phyloP scores from a whole-genome alignment of 2,113 vertebrate genomes.

The Notiomystis cincta region DNA sequence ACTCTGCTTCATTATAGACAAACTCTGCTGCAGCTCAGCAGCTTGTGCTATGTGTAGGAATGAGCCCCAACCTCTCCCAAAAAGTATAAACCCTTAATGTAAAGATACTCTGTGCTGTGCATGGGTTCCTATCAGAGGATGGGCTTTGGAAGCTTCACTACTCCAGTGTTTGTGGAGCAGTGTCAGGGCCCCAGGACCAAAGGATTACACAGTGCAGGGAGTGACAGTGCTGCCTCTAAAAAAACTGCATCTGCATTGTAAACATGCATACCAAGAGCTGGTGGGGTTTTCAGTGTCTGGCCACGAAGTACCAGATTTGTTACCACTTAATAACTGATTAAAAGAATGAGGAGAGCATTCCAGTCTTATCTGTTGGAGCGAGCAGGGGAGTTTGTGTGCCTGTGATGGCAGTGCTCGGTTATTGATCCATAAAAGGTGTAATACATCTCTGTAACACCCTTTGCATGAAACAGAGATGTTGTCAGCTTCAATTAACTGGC shows the following conservation, averaged over 20 bases:
- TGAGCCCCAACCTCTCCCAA: fast-evolving
- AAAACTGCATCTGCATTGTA: fast-evolving
- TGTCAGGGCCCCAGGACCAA: not conserved
- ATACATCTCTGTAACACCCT: not conserved
- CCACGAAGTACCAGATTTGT: not conserved
- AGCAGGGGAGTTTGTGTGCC: not conserved
- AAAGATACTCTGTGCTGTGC: not conserved
- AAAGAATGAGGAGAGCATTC: not conserved
- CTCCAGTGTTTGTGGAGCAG: fast-evolving
- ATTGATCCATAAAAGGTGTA: not conserved
- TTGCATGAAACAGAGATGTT: constrained; percentile 4
- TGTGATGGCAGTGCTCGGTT: fast-evolving
- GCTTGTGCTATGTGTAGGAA: not conserved
- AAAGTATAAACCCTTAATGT: not conserved
- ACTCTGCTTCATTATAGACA: not conserved
- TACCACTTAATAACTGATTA: not conserved
- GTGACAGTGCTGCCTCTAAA: not conserved
- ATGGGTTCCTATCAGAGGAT: not conserved
- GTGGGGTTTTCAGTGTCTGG: not conserved
- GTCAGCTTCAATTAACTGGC: constrained; percentile 13
- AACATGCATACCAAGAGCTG: fast-evolving
- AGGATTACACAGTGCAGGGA: not conserved
- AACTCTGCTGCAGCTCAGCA: not conserved
- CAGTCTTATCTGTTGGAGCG: fast-evolving
- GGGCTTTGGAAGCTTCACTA: not conserved